Evolutionary conservation across 2,888 invertebrate species (phyloP).

Genomic region (Himalopsyche anomala): DNA sequence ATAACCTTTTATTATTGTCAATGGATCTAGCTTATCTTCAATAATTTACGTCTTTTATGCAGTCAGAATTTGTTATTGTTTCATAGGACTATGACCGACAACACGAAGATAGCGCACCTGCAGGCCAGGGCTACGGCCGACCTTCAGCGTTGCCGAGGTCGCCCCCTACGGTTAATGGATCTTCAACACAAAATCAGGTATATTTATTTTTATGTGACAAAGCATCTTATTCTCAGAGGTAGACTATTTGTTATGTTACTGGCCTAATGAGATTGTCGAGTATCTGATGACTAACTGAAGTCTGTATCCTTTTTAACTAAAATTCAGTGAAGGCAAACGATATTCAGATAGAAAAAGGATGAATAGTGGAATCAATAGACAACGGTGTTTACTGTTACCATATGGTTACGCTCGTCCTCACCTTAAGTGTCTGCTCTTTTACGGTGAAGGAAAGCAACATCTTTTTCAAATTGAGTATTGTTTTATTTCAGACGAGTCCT

Average conservation of each 20-base stretch:
- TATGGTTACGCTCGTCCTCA: too few relatives aligned
- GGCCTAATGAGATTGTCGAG: too few relatives aligned
- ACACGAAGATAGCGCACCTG: conserved; percentile 50
- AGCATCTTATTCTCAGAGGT: neutral
- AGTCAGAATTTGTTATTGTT: neutral
- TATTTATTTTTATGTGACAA: neutral
- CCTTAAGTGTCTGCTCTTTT: neutral
- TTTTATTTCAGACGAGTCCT: conserved; percentile 69
- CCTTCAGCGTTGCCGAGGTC: conserved; percentile 64
- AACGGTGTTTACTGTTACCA: too few relatives aligned
- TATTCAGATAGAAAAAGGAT: too few relatives aligned
- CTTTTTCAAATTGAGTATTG: neutral
- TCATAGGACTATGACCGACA: conserved; percentile 59
- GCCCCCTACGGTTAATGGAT: conserved; percentile 61
- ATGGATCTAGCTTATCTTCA: too few relatives aligned
- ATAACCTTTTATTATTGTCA: too few relatives aligned
- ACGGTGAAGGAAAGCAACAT: neutral
- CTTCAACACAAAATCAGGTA: conserved; percentile 46
- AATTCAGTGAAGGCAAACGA: too few relatives aligned
- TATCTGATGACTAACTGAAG: too few relatives aligned
- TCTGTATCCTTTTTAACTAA: too few relatives aligned
- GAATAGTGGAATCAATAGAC: too few relatives aligned
- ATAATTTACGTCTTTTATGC: too few relatives aligned
- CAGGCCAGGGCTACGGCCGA: conserved; percentile 49
- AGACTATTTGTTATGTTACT: too few relatives aligned